These are phyloP conservation scores for Macaria liturata DNA, from an alignment of 2,888 invertebrate genomes.

Conservation along the genomic window DNA sequence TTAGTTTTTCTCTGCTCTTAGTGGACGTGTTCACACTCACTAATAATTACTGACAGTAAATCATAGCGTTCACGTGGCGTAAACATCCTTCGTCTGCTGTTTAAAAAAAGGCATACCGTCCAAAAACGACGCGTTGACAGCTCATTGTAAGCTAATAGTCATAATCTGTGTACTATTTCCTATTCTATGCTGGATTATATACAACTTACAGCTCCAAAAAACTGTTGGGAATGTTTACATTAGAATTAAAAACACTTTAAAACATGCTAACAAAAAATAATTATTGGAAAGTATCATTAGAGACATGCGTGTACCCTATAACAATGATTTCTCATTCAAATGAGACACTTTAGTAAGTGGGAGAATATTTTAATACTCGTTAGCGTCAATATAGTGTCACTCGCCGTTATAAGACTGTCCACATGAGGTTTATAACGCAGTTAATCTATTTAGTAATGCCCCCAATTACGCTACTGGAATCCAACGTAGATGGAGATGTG, in stretches of 20 bases:
- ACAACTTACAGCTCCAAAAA: constrained; percentile 56
- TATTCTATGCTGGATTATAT: constrained; percentile 63
- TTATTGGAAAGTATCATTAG: background rate
- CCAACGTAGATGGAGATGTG: constrained; percentile 4
- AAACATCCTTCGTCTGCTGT: constrained; percentile 73
- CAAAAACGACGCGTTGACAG: constrained; percentile 75
- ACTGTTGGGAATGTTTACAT: constrained; percentile 76
- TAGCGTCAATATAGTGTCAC: constrained; percentile 17
- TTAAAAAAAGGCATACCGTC: constrained; percentile 61
- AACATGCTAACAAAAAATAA: background rate
- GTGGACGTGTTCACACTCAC: constrained; percentile 78
- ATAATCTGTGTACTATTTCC: constrained; percentile 68
- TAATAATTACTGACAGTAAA: constrained; percentile 79
- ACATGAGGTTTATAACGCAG: constrained; percentile 11
- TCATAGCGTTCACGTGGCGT: constrained; percentile 76
- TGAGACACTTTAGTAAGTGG: background rate
- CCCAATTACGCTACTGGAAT: constrained; percentile 20
- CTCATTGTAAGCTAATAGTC: constrained; percentile 74
- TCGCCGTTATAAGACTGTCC: constrained; percentile 19
- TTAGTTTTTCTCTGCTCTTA: constrained; percentile 70
- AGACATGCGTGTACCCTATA: constrained; percentile 1
- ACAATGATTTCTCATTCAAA: constrained; percentile 5
- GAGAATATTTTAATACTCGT: constrained; percentile 15
- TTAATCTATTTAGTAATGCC: constrained; percentile 16
- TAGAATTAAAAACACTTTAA: background rate